Conservation (phyloP, 2,888 invertebrate species). For the Aspidiotus destructor region DNA sequence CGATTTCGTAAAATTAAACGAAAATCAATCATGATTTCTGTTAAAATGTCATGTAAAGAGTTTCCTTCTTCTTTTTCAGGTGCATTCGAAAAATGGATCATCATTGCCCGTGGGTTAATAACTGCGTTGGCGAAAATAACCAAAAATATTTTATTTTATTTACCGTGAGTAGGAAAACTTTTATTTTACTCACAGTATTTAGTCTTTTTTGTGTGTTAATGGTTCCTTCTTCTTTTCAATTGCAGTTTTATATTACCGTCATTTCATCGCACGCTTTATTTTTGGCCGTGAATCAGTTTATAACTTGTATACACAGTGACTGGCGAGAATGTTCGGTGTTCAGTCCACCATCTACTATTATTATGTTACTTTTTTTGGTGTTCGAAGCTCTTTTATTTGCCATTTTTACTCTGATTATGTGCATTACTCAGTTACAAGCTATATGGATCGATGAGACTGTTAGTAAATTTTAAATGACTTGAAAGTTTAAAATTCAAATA, state of each 20-base stretch:
- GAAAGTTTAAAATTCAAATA: neutral
- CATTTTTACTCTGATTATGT: constrained; percentile 95
- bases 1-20: too few species aligned
- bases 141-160: constrained; percentile 99
- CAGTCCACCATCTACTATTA: constrained; percentile 92
- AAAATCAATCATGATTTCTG: too few species aligned
- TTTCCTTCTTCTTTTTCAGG: constrained; percentile 42
- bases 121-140: constrained; percentile 98
- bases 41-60: too few species aligned
- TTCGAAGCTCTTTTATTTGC: constrained; percentile 94
- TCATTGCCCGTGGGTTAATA: constrained; percentile 96
- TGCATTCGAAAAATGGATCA: constrained; percentile 78
- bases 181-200: constrained; percentile 88
- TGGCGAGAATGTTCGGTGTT: constrained; percentile 91
- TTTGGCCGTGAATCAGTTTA: constrained; percentile 84
- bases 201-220: constrained; percentile 24
- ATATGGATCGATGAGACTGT: constrained; percentile 98
- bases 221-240: constrained; percentile 10
- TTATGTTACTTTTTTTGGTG: constrained; percentile 77
- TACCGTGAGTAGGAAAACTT: constrained; percentile 90
- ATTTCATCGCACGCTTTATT: constrained; percentile 90
- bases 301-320: constrained; percentile 82
- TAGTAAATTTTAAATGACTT: constrained; percentile 39
- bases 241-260: constrained; percentile 94
- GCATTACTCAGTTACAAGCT: constrained; percentile 89